Percentiles rank a stretch among this genome's conserved stretches.
These are phyloP conservation scores for Melanogrammus aeglefinus DNA, from an alignment of 2,797 vertebrate genomes.

Conservation along the genomic window DNA sequence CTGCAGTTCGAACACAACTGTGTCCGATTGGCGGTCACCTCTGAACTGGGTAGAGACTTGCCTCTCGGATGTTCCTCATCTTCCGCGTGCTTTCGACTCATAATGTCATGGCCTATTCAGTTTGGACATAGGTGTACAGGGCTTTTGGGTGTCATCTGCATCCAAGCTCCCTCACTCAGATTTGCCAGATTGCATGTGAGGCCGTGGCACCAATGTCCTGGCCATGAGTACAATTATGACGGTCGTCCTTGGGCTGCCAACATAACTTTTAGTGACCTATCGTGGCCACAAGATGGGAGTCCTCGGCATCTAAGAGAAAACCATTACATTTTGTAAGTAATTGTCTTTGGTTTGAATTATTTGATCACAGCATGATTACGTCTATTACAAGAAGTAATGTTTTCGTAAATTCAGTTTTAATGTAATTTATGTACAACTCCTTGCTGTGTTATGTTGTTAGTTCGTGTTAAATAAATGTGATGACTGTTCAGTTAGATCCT, in stretches of 20 bases:
- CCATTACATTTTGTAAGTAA: no score
- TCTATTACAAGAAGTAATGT: no score
- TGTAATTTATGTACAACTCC: no score
- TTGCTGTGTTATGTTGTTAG: no score
- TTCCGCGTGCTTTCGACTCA: background rate
- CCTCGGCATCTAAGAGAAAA: no score
- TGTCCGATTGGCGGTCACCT: background rate
- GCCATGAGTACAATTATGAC: slow-evolving; percentile 13
- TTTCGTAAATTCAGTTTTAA: no score
- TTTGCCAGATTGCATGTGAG: background rate
- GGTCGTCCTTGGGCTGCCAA: slow-evolving; percentile 4
- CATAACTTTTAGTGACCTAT: slow-evolving; percentile 18
- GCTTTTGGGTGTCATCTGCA: slow-evolving; percentile 14
- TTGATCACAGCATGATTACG: no score
- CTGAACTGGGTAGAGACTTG: slow-evolving; percentile 3
- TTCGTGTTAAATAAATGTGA: no score
- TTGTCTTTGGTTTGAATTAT: background rate
- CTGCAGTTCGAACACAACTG: no score
- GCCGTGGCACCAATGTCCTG: no score
- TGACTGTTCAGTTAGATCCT: background rate
- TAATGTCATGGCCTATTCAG: slow-evolving; percentile 10
- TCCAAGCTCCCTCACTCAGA: slow-evolving; percentile 9
- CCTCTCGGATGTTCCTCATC: background rate
- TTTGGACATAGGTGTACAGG: slow-evolving; percentile 15
- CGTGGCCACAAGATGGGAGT: background rate